These are phyloP conservation scores for Allobates femoralis DNA, from an alignment of 2,797 vertebrate species.

Conservation along the genomic window DNA sequence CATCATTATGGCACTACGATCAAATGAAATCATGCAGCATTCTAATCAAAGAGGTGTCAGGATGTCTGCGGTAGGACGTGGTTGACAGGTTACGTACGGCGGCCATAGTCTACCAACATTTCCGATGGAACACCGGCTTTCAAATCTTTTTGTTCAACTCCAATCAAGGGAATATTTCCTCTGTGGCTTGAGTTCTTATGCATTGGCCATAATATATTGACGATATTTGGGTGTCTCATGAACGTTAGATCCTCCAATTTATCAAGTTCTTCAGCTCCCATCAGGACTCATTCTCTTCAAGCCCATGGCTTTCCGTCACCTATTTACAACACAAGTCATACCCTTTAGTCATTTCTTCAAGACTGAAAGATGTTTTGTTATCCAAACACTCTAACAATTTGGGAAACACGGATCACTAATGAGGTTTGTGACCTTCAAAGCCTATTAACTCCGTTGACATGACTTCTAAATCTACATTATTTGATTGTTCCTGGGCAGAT, in stretches of 20 bases:
- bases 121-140: too few species aligned
- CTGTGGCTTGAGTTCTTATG: neutral
- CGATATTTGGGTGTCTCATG: neutral
- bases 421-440: slow-evolving; percentile 58
- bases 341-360: slow-evolving; percentile 12
- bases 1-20: too few species aligned
- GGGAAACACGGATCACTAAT: slow-evolving; percentile 49
- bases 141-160: too few species aligned
- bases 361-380: slow-evolving; percentile 43
- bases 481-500: slow-evolving; percentile 63
- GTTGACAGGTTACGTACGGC: too few species aligned
- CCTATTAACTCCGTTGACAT: slow-evolving; percentile 61
- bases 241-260: neutral
- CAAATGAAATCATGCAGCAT: too few species aligned
- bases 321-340: slow-evolving; percentile 22
- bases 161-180: neutral
- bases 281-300: neutral
- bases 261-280: neutral
- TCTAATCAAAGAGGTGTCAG: too few species aligned
- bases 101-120: too few species aligned
- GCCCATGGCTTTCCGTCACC: neutral
- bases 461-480: slow-evolving; percentile 64
- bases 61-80: too few species aligned
- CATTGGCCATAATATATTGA: neutral
- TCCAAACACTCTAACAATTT: slow-evolving; percentile 50